Conservation (phyloP, 2,797 vertebrate genomes). For the Acipenser oxyrinchus region DNA sequence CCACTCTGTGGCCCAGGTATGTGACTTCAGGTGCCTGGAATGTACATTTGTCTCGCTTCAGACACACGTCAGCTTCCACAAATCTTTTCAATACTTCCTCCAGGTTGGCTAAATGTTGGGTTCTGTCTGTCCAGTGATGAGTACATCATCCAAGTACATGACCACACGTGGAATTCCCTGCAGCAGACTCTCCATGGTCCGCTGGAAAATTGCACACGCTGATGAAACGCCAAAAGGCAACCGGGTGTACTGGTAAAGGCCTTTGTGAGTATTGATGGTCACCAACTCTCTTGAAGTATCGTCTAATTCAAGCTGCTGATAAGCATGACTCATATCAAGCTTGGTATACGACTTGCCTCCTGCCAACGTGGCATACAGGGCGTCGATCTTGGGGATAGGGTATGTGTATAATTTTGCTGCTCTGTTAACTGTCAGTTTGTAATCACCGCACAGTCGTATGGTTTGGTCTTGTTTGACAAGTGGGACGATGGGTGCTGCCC, state of each 20-base stretch:
- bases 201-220: neutral
- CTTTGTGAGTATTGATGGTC: neutral
- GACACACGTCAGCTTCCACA: neutral
- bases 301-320: slow-evolving; percentile 1
- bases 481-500: neutral
- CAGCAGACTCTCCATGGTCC: neutral
- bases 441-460: neutral
- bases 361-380: neutral
- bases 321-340: slow-evolving; percentile 1
- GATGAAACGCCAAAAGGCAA: neutral
- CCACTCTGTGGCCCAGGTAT: neutral
- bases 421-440: neutral
- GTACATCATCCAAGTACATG: neutral
- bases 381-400: neutral
- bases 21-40: neutral
- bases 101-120: neutral
- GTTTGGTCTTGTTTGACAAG: neutral
- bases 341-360: neutral
- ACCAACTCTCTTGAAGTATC: neutral
- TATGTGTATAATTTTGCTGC: neutral
- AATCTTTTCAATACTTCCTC: neutral
- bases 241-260: neutral
- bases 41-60: neutral
- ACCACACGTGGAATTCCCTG: neutral
- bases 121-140: neutral